These are phyloP conservation scores for Pycnonotus jocosus DNA, from an alignment of 2,113 vertebrate species.

Conservation along the genomic window DNA sequence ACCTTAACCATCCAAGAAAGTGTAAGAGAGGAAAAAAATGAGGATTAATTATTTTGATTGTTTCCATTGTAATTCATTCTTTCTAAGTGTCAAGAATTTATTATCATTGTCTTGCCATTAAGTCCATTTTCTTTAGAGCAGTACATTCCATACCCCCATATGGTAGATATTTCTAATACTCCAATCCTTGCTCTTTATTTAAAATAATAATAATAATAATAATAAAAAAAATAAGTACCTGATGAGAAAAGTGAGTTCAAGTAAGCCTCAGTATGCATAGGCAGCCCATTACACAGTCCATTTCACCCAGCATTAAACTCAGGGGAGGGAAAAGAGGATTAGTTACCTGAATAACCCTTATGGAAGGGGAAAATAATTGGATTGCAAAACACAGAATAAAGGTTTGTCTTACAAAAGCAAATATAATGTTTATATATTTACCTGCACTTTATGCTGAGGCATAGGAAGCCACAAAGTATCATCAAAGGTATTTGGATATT, in stretches of 20 bases:
- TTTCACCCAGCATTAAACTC: background rate
- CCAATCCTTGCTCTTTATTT: background rate
- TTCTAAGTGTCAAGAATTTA: background rate
- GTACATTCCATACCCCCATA: background rate
- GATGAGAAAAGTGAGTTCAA: background rate
- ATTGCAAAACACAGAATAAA: background rate
- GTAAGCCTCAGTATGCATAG: background rate
- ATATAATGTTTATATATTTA: background rate
- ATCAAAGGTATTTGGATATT: background rate
- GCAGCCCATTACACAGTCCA: background rate
- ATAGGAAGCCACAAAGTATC: background rate
- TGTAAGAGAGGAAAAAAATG: rapidly evolving
- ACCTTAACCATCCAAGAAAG: background rate
- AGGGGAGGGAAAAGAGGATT: background rate
- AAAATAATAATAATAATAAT: background rate
- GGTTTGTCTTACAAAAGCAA: background rate
- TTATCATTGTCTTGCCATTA: background rate
- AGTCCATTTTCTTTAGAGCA: background rate
- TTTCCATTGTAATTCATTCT: background rate
- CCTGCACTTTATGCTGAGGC: background rate
- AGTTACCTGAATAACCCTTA: background rate
- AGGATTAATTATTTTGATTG: background rate
- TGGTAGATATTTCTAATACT: background rate
- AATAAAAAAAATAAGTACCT: background rate
- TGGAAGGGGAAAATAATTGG: background rate